phyloP scores from a whole-genome alignment of 2,888 invertebrate genomes.

The Drosophila lutescens region DNA sequence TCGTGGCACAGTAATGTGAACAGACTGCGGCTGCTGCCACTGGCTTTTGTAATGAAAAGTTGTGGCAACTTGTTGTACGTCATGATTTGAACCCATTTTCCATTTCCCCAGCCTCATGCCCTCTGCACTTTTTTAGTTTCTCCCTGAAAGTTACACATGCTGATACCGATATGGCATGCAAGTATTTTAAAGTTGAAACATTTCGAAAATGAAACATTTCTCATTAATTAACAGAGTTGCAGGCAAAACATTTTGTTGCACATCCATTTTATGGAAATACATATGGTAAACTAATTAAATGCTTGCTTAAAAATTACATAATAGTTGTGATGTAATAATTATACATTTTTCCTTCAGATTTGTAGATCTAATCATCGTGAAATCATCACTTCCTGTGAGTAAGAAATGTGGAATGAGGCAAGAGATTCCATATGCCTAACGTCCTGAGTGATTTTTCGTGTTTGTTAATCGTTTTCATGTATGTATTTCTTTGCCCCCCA shows the following conservation, averaged over 20 bases:
- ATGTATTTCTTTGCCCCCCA: conserved; percentile 27
- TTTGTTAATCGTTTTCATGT: conserved; percentile 38
- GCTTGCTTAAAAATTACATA: too few species aligned
- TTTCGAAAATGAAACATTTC: conserved; percentile 1
- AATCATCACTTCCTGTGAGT: neutral
- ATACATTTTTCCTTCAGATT: too few species aligned
- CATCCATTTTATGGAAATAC: neutral
- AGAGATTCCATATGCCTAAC: neutral
- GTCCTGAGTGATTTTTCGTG: conserved; percentile 69
- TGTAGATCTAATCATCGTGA: neutral
- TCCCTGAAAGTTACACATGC: conserved; percentile 23
- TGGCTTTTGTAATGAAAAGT: conserved; percentile 67
- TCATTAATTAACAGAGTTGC: conserved; percentile 8
- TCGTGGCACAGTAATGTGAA: conserved; percentile 28
- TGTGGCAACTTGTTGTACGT: conserved; percentile 53
- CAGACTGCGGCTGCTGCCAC: conserved; percentile 50
- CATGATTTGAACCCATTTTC: conserved; percentile 48
- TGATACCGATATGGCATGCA: conserved; percentile 6
- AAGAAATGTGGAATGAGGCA: neutral
- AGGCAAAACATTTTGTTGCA: neutral
- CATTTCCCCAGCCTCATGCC: conserved; percentile 6
- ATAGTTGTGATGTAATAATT: too few species aligned
- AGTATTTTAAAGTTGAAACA: conserved; percentile 17
- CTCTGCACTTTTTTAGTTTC: conserved; percentile 52
- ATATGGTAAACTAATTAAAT: too few species aligned